Base-by-base conservation (phyloP, 2,888 invertebrate species). In the Apodemia mormo region DNA sequence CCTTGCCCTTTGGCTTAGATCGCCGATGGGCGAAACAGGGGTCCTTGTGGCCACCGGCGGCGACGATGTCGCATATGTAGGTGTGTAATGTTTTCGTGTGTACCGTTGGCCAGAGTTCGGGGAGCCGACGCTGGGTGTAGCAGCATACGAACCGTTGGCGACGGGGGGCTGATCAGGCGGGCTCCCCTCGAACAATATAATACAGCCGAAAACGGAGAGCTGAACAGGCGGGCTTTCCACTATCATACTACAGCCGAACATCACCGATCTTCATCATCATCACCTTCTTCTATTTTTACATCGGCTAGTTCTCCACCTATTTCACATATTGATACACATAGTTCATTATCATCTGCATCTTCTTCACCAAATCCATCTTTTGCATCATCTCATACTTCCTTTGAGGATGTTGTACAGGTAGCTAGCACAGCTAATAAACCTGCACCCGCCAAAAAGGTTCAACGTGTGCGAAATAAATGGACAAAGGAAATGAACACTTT, bases 401-500 rank as follows among this genome's bases (percentile, higher is more conserved):
- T 30, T 9, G 67, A 67, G 54, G 71, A 71, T 68, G 73, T 71
- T 73, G 73, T 67, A 43, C 70, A 68, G 66, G 66, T 65, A 66
- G 22, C 65, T 61, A 65, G 29, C 40, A 9, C 67, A 30, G 66
- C 52, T 33, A 9, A 33, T 2, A 33, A 14, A 6, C 22, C 66
- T 66, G 52, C 52, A 66, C 66, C 71, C 71, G 66, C 67, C 61
- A 33, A 43, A 9, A 14, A 37, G 2, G 56, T 9, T 10, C 12
- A 10, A 22, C 45, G 29, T 8, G 43, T 33, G 45, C 71, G 73
- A 22, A 72, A 67, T 37, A 74, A 65, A 58, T 74, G 71, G 72
- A 70, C 40, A 56, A 65, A 9, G 37, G 67, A 69, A 54, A 72
- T 72, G 74, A 74, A 74, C 45, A 69, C 56, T 29, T 74, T 73